Base-by-base conservation (phyloP, 2,888 invertebrate genomes). In the Hirudinaria manillensis region DNA sequence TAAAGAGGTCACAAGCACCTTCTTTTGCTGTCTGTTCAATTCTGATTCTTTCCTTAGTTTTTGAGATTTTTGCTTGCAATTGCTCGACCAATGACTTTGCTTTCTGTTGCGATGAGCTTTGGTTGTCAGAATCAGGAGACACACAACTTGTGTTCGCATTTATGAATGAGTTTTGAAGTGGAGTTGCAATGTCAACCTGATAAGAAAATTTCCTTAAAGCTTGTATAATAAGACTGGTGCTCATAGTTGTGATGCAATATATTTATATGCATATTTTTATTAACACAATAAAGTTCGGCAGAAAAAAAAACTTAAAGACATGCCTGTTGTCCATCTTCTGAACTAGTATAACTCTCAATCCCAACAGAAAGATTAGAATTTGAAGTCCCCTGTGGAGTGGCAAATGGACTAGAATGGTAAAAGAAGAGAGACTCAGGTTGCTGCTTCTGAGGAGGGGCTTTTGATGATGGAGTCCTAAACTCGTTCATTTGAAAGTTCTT, bases 61-160 rank as follows among this genome's bases (percentile, higher is more conserved):
- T 90, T 81, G 90, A 89, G 79, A 95, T 93, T 88, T 95, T 95
- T 80, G 88, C 90, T 86, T 92, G 91, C 80, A 93, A 78, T 72
- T 72, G 75, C 3, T 72, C 75, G 13, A 75, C 36, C 7, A 65
- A 38, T 16, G 72, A 38, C 55, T 61, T 27, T 36, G 65, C 66
- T 55, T 75, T 75, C 3, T 36, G 70, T 32, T 75, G 75, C 68
- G 21, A 29, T 4, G 36, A 68, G 36, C 32, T 36, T n/a, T 24
- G n/a, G 16, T 34, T 68, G n/a, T 34, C 21, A 32, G 36, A 32
- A 29, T 68, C 68, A 6, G 68, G 36, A 68, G 68, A 68, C 32
- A 36, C 36, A 68, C 36, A 68, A 36, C 68, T 36, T 36, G 34
- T n/a, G 32, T 36, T 36, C 7, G 34, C 68, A 68, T 68, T 68